Evolutionary conservation across 2,797 vertebrate genomes (phyloP).

Genomic region (Lepilemur septentrionalis): DNA sequence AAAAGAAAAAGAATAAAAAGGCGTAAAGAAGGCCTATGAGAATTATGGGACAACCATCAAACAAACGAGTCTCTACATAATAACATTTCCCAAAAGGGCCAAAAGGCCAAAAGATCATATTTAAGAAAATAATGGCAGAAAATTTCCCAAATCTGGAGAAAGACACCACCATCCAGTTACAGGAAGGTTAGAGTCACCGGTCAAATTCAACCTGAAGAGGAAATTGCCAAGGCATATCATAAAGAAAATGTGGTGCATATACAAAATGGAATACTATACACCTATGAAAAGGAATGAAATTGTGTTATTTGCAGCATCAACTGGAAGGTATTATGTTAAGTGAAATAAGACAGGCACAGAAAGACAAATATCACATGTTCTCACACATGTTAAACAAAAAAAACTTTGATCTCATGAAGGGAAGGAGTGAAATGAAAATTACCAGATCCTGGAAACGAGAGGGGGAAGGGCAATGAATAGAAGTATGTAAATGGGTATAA

Average conservation of each 20-base stretch:
- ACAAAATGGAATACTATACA: not conserved
- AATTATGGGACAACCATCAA: not conserved
- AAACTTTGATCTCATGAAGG: not conserved
- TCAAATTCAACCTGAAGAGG: not conserved
- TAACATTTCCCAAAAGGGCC: not conserved
- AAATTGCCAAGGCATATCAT: not conserved
- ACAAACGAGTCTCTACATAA: not conserved
- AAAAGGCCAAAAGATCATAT: not conserved
- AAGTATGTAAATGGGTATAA: not conserved
- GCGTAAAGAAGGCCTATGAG: not conserved
- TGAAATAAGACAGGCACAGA: not conserved
- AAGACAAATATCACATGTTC: not conserved
- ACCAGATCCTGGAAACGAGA: not conserved
- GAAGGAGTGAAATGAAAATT: not conserved
- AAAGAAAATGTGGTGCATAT: not conserved
- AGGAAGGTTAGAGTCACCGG: not conserved
- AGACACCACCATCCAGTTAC: not conserved
- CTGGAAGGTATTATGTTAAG: not conserved
- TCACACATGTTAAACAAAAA: not conserved
- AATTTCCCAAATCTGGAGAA: not conserved
- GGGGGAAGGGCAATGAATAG: not conserved
- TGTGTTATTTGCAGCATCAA: not conserved
- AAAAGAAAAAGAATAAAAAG: not conserved
- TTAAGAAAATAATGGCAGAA: not conserved
- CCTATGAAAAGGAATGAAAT: not conserved